Evolutionary conservation across 2,113 vertebrate genomes (phyloP).

Genomic region (Clupea harengus): DNA sequence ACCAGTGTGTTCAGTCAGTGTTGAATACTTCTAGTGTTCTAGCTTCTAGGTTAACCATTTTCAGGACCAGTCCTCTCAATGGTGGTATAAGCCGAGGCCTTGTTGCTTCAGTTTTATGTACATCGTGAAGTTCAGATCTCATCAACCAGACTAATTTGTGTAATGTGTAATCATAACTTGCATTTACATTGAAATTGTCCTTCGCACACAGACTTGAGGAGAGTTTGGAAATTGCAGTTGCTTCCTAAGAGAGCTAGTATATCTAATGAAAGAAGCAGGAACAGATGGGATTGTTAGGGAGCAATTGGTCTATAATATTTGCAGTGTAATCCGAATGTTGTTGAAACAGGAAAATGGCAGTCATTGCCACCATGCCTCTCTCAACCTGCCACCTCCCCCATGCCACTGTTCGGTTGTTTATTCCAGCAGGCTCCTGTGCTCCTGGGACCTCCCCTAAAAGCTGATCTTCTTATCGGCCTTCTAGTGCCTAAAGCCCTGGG

Average conservation of each 20-base stretch:
- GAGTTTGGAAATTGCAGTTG: slow-evolving; percentile 26
- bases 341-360: neutral
- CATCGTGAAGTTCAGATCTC: no score
- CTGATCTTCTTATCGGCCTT: neutral
- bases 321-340: neutral
- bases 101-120: no score
- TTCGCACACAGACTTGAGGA: slow-evolving; percentile 25
- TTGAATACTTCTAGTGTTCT: no score
- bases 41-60: no score
- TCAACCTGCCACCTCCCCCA: neutral
- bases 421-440: neutral
- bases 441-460: neutral
- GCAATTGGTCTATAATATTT: slow-evolving; percentile 18
- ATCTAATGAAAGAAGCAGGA: neutral
- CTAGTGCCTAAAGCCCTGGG: neutral
- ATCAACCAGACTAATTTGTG: no score
- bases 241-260: slow-evolving; percentile 27
- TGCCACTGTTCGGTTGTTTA: neutral
- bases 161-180: neutral
- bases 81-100: no score
- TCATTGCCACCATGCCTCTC: neutral
- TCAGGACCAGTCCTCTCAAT: no score
- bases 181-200: slow-evolving; percentile 11
- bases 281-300: slow-evolving; percentile 11
- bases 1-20: no score